Base-by-base conservation (phyloP, 2,888 invertebrate genomes). In the Heliconius aoede region DNA sequence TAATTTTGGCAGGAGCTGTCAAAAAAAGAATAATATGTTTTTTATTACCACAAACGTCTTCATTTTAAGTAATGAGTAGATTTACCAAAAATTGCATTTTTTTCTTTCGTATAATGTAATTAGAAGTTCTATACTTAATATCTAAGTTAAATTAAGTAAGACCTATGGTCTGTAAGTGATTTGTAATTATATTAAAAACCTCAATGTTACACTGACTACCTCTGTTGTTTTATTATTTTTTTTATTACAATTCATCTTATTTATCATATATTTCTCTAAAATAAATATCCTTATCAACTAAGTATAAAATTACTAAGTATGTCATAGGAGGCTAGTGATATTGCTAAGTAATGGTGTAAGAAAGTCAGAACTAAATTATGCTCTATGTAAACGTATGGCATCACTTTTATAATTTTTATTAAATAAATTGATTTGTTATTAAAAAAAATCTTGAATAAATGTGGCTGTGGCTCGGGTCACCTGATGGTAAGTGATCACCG, bases 161-260 rank as follows among this genome's bases (percentile, higher is more conserved):
- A 92, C 93, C 93, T 86, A 74, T 94, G 93, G 93, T 93, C 93
- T 92, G 84, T 91, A 92, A 91, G 90, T 85, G 86, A 86, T 84
- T 84, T 81, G 72, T 80, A 81, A 76, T 79, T 83, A 83, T 81
- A 82, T 79, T 78, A 55, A 84, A 82, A 82, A 82, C 82, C 79
- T 80, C 81, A 82, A 82, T 79, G 76, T 68, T 79, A 78, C 79
- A 80, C 68, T 80, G 67, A 68, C 79, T 58, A 64, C 60, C 75
- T 64, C 40, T 36, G 61, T 81, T 78, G 82, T 84, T 83, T 84
- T 76, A 82, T 83, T 85, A n/a, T 65, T 11, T 32, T 40, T 36
- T 21, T 71, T 21, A 4, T 71, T 26, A 36, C 7, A 21, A 21
- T 32, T 11, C 36, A 36, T 36, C 36, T 36, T 11, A 36, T 36